A percentile compares a stretch with the other conserved stretches of the same genome.
phyloP scores from a whole-genome alignment of 92 coral and sea anemone genomes.

The Porites divaricata region DNA sequence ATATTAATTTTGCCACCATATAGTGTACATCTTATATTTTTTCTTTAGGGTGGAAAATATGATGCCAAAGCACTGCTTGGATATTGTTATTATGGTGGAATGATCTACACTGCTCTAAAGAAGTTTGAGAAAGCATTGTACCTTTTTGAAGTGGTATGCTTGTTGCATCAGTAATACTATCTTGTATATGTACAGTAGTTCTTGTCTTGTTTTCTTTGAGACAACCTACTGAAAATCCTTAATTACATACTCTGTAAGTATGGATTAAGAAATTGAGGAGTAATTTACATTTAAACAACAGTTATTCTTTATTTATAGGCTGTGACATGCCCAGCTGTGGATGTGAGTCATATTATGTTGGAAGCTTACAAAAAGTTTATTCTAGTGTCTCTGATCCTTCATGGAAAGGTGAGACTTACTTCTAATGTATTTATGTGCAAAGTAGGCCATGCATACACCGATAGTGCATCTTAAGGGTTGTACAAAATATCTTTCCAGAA shows the following conservation, averaged over 20 bases:
- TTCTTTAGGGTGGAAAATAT: slow-evolving; percentile 78
- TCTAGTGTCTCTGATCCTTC: slow-evolving; percentile 86
- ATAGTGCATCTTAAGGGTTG: no score
- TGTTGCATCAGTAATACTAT: no score
- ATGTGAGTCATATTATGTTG: slow-evolving; percentile 96
- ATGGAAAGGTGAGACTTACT: slow-evolving; percentile 79
- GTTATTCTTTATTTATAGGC: slow-evolving; percentile 58
- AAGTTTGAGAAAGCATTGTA: slow-evolving; percentile 91
- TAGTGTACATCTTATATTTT: neutral
- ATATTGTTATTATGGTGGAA: slow-evolving; percentile 98
- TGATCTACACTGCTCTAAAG: slow-evolving; percentile 97
- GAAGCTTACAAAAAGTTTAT: slow-evolving; percentile 93
- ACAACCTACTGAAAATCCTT: no score
- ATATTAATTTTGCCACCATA: neutral
- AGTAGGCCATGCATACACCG: neutral
- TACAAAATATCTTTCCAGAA: no score
- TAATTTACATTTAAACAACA: neutral
- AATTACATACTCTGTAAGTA: no score
- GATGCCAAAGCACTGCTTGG: slow-evolving; percentile 88
- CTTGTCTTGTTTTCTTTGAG: no score
- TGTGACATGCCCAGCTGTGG: slow-evolving; percentile 98
- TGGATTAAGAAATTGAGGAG: no score
- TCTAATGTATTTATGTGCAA: no score
- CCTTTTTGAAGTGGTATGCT: slow-evolving; percentile 98
- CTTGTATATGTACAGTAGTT: no score